Evolutionary conservation across 1,140 invertebrate genomes (phyloP).

Genomic region (Sarcophaga bullata): DNA sequence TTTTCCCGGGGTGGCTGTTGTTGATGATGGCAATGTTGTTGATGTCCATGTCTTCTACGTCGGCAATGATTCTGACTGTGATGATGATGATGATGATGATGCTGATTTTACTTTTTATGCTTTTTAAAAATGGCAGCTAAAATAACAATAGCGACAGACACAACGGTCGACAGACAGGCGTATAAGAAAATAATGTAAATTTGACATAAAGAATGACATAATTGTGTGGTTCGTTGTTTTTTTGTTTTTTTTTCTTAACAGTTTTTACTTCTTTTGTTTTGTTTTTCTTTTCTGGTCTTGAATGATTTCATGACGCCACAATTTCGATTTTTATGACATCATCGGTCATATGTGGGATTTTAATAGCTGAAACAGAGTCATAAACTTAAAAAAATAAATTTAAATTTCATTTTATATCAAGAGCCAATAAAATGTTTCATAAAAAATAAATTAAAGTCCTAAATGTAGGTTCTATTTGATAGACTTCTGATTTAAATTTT

Average conservation of each 20-base stretch:
- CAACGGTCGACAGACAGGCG: not conserved
- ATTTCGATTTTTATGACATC: not conserved
- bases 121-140: too few relatives aligned
- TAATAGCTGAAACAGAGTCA: too few relatives aligned
- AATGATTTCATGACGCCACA: not conserved
- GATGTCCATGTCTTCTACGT: not conserved
- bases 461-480: too few relatives aligned
- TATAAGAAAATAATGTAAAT: not conserved
- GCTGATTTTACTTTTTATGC: not conserved
- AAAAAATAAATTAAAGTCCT: too few relatives aligned
- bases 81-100: not conserved
- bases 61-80: not conserved
- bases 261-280: not conserved
- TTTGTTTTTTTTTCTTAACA: not conserved
- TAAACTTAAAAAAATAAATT: too few relatives aligned
- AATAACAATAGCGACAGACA: too few relatives aligned
- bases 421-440: too few relatives aligned
- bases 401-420: too few relatives aligned
- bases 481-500: too few relatives aligned
- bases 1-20: not conserved
- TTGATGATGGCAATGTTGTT: not conserved
- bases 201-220: not conserved
- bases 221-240: not conserved
- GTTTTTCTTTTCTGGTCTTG: not conserved
- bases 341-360: not conserved